phyloP scores from a whole-genome alignment of 2,113 vertebrate species.

The Hippocampus mohnikei region DNA sequence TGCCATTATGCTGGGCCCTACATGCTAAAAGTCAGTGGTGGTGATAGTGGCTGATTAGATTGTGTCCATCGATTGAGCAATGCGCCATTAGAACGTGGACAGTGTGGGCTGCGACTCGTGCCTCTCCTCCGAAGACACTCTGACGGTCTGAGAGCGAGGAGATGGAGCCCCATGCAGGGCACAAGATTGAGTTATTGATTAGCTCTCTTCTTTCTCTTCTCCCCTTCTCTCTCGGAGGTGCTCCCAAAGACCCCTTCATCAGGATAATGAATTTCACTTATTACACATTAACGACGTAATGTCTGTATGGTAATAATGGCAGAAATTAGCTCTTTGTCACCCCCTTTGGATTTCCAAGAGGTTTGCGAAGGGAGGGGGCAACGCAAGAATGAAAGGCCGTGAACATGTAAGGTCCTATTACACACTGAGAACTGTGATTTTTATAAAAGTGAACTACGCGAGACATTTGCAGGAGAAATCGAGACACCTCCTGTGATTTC shows the following conservation, averaged over 20 bases:
- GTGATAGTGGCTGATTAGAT: conserved; percentile 71
- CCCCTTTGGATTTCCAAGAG: conserved; percentile 49
- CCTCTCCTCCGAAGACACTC: conserved; percentile 45
- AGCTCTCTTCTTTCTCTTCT: conserved; percentile 49
- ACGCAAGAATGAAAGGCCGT: conserved; percentile 28
- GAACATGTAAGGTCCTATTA: conserved; percentile 29
- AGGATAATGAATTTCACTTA: conserved; percentile 72
- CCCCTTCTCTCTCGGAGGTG: conserved; percentile 47
- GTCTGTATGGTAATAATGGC: conserved; percentile 65
- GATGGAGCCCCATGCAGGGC: conserved; percentile 64
- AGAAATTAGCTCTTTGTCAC: conserved; percentile 69
- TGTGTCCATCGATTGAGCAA: conserved; percentile 68
- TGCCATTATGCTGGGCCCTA: conserved; percentile 57
- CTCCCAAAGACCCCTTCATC: conserved; percentile 61
- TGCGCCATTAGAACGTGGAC: conserved; percentile 53
- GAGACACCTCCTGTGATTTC: conserved; percentile 45
- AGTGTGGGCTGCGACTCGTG: conserved; percentile 44
- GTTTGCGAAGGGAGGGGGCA: conserved; percentile 22
- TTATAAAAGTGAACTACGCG: conserved; percentile 37
- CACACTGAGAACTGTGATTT: conserved; percentile 36
- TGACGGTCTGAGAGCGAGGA: conserved; percentile 59
- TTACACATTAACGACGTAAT: conserved; percentile 67
- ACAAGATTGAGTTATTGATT: conserved; percentile 73
- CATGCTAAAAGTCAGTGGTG: conserved; percentile 66
- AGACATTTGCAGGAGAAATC: conserved; percentile 37